phyloP scores from a whole-genome alignment of 1,140 invertebrate species.

The Bombus soroeensis region DNA sequence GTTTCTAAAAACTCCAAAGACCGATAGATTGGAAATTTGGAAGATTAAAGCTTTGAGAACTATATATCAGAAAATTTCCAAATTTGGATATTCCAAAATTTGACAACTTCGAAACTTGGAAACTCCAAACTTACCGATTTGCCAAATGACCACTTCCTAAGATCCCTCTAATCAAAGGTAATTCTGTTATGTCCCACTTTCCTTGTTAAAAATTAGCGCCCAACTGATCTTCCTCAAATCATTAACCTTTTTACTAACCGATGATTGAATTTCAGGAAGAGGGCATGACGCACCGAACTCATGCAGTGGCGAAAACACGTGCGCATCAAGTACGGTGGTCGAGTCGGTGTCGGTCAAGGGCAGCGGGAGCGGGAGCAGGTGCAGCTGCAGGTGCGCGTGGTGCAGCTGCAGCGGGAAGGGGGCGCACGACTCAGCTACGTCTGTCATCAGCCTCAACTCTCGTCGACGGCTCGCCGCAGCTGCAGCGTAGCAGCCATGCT shows the following conservation, averaged over 20 bases:
- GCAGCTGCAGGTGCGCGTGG: slow-evolving; percentile 81
- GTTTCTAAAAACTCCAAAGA: too few species aligned
- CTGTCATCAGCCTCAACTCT: slow-evolving; percentile 80
- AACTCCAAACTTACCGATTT: background rate
- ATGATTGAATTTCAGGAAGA: slow-evolving; percentile 75
- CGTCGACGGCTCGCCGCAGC: slow-evolving; percentile 76
- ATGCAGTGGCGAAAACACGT: slow-evolving; percentile 84
- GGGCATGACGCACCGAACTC: slow-evolving; percentile 82
- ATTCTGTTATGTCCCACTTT: background rate
- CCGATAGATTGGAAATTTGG: background rate
- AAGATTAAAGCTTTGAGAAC: background rate
- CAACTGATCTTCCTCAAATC: too few species aligned
- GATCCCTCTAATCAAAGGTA: background rate
- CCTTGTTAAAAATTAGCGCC: too few species aligned
- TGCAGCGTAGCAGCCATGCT: slow-evolving; percentile 86
- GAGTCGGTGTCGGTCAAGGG: slow-evolving; percentile 83
- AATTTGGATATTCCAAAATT: background rate
- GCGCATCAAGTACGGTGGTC: slow-evolving; percentile 84
- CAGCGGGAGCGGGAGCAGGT: slow-evolving; percentile 79
- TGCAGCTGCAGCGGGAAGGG: slow-evolving; percentile 81
- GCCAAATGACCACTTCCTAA: background rate
- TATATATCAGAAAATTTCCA: background rate
- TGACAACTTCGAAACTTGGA: background rate
- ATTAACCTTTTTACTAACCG: background rate
- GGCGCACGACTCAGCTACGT: slow-evolving; percentile 80